phyloP scores from a whole-genome alignment of 2,113 vertebrate species.

The Glareola pratincola region DNA sequence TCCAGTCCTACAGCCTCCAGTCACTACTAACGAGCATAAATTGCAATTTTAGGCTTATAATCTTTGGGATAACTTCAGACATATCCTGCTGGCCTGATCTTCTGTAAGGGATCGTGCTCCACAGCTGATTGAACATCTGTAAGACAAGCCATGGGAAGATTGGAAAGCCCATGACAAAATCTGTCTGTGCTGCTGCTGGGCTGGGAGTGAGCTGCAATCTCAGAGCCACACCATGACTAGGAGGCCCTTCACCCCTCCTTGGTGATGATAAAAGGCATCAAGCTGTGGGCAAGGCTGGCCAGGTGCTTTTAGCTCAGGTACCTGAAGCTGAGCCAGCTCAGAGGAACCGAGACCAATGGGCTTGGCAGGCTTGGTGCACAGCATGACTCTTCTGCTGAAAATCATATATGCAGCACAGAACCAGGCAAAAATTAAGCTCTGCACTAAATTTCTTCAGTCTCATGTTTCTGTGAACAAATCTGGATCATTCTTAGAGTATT shows the following conservation, averaged over 20 bases:
- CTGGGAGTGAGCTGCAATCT: not conserved
- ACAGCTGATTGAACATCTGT: not conserved
- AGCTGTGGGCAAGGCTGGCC: not conserved
- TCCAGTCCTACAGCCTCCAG: not conserved
- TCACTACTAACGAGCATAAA: not conserved
- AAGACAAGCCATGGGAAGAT: not conserved
- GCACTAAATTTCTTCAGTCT: not conserved
- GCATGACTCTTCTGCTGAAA: not conserved
- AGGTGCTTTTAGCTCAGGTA: not conserved
- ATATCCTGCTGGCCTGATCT: not conserved
- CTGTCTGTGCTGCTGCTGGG: not conserved
- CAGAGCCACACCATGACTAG: not conserved
- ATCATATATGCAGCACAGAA: not conserved
- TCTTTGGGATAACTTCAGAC: not conserved
- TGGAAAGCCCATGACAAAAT: not conserved
- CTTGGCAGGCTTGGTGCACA: not conserved
- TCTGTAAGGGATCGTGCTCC: not conserved
- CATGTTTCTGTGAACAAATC: not conserved
- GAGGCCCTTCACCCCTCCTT: not conserved
- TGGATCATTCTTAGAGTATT: not conserved
- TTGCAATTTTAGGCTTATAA: not conserved
- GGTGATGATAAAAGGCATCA: not conserved
- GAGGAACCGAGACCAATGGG: not conserved
- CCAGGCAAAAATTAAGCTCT: not conserved
- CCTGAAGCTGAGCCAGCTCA: not conserved